Evolutionary conservation across 1,140 invertebrate genomes (phyloP), one percentile per base, ranked within the genome.

Genomic region (Steinernema feltiae): DNA sequence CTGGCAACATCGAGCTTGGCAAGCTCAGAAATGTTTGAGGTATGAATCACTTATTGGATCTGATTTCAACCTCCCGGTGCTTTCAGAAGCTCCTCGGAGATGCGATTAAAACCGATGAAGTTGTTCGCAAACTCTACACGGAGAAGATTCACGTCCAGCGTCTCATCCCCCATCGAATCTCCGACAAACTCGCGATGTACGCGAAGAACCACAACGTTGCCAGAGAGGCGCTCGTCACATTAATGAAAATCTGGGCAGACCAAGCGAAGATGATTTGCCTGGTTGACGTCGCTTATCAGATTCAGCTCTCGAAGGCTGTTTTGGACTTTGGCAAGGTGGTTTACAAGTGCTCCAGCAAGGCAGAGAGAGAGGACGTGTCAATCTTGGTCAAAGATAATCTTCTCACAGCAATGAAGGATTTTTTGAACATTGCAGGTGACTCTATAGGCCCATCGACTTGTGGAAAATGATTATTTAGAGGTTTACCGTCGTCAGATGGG

Each of bases 301-400:
- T 63, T 27, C 53, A 63, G 24, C 53, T 63, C 53, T 63, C 53
- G 53, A 63, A 63, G 53, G 53, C 53, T 27, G 53, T 63, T 12
- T 21, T 63, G 53, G 53, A 63, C 24, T 63, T 63, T 27, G 53
- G 53, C 7, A 63, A 63, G 24, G 53, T 63, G 7, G 53, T 63
- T 27, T 27, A n/a, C 3, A 63, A 63, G 53, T 15, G 53, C 24
- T 63, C 53, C 24, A n/a, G 15, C 12, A 21, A 15, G 53, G 53
- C 7, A 27, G 53, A 63, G 53, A 15, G 24, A 27, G 53, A 12
- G 24, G 53, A 63, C 15, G 3, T 63, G 3, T 63, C 53, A 21
- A 63, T 27, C 15, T 15, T 3, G 3, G 53, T 63, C 15, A 27
- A 27, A 3, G 53, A 27, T 63, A n/a, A 7, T 7, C 24, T 63